Percentiles rank a stretch among this genome's conserved stretches.
Evolutionary conservation across 2,888 invertebrate species (phyloP).

Genomic region (Dorcus parallelipipedus): DNA sequence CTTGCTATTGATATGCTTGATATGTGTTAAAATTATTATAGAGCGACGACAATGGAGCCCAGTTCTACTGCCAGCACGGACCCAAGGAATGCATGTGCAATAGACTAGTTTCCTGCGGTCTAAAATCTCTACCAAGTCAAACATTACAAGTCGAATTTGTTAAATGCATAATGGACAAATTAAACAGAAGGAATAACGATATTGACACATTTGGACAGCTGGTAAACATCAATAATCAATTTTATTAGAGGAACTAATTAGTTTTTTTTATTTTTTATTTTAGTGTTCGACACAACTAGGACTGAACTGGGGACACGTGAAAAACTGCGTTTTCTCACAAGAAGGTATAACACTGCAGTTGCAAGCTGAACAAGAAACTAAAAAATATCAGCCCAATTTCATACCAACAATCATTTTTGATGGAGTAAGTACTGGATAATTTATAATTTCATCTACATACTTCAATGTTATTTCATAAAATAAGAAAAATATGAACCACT

Average conservation of each 20-base stretch:
- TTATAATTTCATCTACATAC: neutral
- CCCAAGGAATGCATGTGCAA: conserved; percentile 60
- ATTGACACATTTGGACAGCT: conserved; percentile 29
- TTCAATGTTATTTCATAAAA: neutral
- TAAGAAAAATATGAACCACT: no score
- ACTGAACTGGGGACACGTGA: conserved; percentile 41
- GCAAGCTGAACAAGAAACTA: conserved; percentile 51
- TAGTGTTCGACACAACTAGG: conserved; percentile 49
- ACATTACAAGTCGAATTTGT: conserved; percentile 41
- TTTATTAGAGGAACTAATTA: neutral
- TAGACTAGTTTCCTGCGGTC: conserved; percentile 59
- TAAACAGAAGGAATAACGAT: conserved; percentile 19
- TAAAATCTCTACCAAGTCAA: conserved; percentile 46
- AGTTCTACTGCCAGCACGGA: conserved; percentile 63
- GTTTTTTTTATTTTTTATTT: conserved; percentile 16
- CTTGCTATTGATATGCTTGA: no score
- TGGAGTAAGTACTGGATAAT: conserved; percentile 40
- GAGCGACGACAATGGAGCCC: conserved; percentile 37
- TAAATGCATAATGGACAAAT: conserved; percentile 42
- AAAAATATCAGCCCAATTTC: conserved; percentile 47
- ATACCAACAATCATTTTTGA: conserved; percentile 55
- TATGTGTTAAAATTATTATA: conserved; percentile 24
- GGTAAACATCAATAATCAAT: conserved; percentile 22
- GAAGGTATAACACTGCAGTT: conserved; percentile 51
- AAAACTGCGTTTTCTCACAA: conserved; percentile 44